Evolutionary conservation across 2,797 vertebrate species (phyloP).

Genomic region (Dipus sagitta): DNA sequence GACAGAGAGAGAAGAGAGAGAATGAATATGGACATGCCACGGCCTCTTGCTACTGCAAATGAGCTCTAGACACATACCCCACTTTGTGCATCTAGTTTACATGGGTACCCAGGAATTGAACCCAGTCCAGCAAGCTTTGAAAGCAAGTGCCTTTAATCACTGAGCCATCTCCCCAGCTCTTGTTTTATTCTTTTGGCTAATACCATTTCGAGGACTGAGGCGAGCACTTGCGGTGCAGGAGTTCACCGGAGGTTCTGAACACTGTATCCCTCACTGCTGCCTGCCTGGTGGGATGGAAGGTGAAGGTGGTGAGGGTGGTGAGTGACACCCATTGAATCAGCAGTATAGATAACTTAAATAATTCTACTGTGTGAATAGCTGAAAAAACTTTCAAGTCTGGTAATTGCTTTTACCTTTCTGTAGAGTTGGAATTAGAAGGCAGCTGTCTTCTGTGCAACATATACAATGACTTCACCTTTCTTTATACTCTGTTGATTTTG

Average conservation of each 20-base stretch:
- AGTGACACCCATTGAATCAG: constrained; percentile 67
- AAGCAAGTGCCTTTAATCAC: too few species aligned
- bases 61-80: too few species aligned
- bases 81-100: too few species aligned
- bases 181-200: background rate
- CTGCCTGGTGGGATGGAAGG: constrained; percentile 58
- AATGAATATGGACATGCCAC: too few species aligned
- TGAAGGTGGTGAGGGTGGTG: constrained; percentile 48
- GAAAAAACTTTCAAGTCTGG: constrained; percentile 55
- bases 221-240: background rate
- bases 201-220: background rate
- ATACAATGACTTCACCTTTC: constrained; percentile 1
- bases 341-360: constrained; percentile 51
- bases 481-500: constrained; percentile 39
- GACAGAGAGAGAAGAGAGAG: too few species aligned
- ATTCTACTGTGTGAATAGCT: constrained; percentile 65
- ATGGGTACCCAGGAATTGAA: too few species aligned
- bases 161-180: too few species aligned
- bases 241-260: constrained; percentile 47
- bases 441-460: background rate
- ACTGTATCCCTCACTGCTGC: constrained; percentile 1
- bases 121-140: too few species aligned
- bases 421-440: constrained; percentile 58
- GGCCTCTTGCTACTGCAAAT: too few species aligned
- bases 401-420: constrained; percentile 61